phyloP scores from a whole-genome alignment of 2,113 vertebrate species.

The Progne subis region DNA sequence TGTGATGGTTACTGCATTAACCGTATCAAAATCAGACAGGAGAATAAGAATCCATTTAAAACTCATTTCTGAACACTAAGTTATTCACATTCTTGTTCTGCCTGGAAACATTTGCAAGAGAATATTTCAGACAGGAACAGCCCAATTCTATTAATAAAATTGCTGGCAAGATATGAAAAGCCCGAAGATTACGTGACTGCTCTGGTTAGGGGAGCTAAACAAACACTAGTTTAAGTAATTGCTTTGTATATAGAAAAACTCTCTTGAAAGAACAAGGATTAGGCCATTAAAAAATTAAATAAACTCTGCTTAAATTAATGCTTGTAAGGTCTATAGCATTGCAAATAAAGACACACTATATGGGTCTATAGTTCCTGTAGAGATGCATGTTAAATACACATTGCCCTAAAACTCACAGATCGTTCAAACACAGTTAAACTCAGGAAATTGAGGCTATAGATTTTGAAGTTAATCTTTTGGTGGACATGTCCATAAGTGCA shows the following conservation, averaged over 20 bases:
- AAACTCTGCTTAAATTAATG: background rate
- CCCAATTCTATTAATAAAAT: constrained; percentile 51
- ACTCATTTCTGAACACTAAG: constrained; percentile 15
- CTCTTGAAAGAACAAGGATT: constrained; percentile 25
- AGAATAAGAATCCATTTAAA: constrained; percentile 17
- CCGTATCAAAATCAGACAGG: constrained; percentile 22
- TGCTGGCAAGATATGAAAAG: constrained; percentile 73
- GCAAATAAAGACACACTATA: constrained; percentile 19
- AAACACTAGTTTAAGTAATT: constrained; percentile 60
- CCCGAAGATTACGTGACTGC: constrained; percentile 47
- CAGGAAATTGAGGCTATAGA: background rate
- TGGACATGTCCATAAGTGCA: background rate
- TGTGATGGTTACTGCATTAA: background rate
- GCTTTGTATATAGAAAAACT: constrained; percentile 38
- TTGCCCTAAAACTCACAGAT: background rate
- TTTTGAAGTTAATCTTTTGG: background rate
- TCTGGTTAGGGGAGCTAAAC: constrained; percentile 59
- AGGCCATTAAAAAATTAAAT: constrained; percentile 17
- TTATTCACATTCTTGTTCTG: constrained; percentile 68
- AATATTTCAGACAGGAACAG: constrained; percentile 66
- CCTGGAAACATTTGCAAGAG: constrained; percentile 54
- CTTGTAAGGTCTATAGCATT: background rate
- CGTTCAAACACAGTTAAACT: constrained; percentile 17
- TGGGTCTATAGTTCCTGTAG: background rate
- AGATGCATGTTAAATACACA: background rate